Percentiles rank a stretch among this genome's conserved stretches.
These are phyloP conservation scores for Griposia aprilina DNA, from an alignment of 2,888 invertebrate species.

Conservation along the genomic window DNA sequence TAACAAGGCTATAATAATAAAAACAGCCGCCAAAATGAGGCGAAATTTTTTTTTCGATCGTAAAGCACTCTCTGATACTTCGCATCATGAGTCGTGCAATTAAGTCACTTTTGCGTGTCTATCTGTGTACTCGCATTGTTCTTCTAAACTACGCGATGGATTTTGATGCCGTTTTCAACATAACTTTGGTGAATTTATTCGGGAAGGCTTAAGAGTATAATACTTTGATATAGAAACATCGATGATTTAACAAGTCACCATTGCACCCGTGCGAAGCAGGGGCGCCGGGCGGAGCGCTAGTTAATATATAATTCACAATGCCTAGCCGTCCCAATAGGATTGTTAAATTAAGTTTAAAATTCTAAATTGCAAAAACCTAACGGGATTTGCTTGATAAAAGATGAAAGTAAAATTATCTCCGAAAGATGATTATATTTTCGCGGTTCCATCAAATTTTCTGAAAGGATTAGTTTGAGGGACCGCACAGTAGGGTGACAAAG, in stretches of 20 bases:
- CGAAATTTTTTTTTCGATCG: no score
- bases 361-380: conserved; percentile 30
- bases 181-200: no score
- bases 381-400: conserved; percentile 52
- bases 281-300: neutral
- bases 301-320: neutral
- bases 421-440: conserved; percentile 53
- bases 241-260: no score
- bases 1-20: no score
- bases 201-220: neutral
- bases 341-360: conserved; percentile 6
- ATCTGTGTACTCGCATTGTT: no score
- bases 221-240: no score
- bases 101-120: no score
- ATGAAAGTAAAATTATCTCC: conserved; percentile 56
- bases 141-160: no score
- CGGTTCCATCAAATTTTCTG: conserved; percentile 52
- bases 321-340: neutral
- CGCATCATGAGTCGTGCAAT: no score
- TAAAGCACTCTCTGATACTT: no score
- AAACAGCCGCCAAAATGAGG: no score
- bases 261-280: no score
- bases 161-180: neutral
- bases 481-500: conserved; percentile 33
- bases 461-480: conserved; percentile 41